These are phyloP conservation scores for Pogonocherus hispidulus DNA, from an alignment of 2,888 invertebrate species.

Conservation along the genomic window DNA sequence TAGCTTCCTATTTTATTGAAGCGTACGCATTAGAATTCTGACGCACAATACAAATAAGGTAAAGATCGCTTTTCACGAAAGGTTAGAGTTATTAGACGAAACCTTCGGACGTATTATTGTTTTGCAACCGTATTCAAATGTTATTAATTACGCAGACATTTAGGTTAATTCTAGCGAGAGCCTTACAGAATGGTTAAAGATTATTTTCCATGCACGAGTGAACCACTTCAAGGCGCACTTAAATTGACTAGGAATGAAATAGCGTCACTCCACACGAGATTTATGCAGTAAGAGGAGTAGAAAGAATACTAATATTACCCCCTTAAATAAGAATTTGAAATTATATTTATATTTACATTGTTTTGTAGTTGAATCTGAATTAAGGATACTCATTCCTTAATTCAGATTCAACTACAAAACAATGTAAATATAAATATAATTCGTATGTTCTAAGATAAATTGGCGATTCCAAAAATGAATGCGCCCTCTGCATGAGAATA, in stretches of 20 bases:
- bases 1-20: too few species aligned
- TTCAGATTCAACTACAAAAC: too few species aligned
- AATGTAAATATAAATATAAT: too few species aligned
- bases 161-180: constrained; percentile 1
- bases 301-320: too few species aligned
- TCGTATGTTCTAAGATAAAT: too few species aligned
- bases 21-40: background rate
- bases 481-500: too few species aligned
- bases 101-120: background rate
- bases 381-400: too few species aligned
- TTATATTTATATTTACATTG: too few species aligned
- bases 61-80: background rate
- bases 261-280: background rate
- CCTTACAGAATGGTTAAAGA: constrained; percentile 1
- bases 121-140: constrained; percentile 6
- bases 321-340: too few species aligned
- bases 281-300: too few species aligned
- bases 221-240: background rate
- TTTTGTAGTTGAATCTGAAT: too few species aligned
- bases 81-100: background rate
- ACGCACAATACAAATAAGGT: constrained; percentile 7
- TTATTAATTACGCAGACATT: constrained; percentile 14
- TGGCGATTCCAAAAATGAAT: too few species aligned
- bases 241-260: background rate
- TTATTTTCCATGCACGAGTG: background rate